Evolutionary conservation across 2,888 invertebrate genomes (phyloP), one percentile per base, ranked within the genome.

Genomic region (Baccha elongata): DNA sequence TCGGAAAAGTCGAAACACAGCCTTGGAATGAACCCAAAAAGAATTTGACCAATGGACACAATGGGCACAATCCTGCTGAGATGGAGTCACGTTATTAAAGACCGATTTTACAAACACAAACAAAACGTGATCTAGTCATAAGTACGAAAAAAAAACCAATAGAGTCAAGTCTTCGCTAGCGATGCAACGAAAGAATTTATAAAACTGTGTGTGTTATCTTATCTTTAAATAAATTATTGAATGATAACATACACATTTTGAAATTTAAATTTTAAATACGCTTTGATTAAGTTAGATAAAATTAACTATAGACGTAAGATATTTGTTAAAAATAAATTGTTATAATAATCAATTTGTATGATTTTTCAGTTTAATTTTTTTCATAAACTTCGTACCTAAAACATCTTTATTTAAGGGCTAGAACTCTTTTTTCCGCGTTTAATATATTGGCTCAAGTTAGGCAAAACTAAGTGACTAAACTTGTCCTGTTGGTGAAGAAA

Each of bases 1-100:
- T 95, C 87, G 94, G 94, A 23, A 93, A 93, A 60, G 93, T 93
- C 3, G 92, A 93, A 75, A 91, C 92, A 0, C 96, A 96, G 87
- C 87, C 92, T 2, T 96, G 96, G 96, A 95, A 95, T 86, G 92
- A 93, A 84, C 92, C 92, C 0, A 85, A 60, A 13, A 29, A 21
- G 7, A 65, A 15, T 29, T 29, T 40, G 23, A 58, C 10, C 1
- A 65, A 73, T 21, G 21, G 13, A 11, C 42, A 58, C 0, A 69
- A 60, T 26, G 21, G 13, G 8, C 42, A 58, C 0, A 69, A 60
- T 26, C 71, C 53, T 32, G 53, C 71, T n/a, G 35, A 84, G 11
- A 58, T 84, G 50, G 75, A 84, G 17, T 75, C 79, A 68, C 74
- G 75, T 58, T 74, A 80, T 40, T 84, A 48, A 84, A 26, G 50